Conservation (phyloP, 2,797 vertebrate genomes). For the Ctenosaura bakeri region DNA sequence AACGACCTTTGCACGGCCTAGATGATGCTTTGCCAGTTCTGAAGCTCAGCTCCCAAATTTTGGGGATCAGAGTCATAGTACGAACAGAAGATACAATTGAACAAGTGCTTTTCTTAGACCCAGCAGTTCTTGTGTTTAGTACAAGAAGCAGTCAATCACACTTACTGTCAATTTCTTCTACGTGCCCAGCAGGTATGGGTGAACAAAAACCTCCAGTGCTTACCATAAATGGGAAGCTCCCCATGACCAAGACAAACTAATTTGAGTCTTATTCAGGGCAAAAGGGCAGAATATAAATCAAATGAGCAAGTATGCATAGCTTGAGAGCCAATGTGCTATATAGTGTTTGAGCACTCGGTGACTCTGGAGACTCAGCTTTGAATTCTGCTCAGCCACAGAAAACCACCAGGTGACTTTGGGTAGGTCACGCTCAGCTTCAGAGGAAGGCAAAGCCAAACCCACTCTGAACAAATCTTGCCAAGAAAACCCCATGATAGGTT, state of each 20-base stretch:
- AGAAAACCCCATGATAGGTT: no score
- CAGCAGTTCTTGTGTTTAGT: neutral
- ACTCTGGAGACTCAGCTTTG: no score
- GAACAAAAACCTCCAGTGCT: neutral
- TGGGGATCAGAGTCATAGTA: no score
- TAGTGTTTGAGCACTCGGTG: no score
- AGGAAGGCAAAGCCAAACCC: no score
- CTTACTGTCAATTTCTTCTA: neutral
- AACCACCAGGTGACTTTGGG: no score
- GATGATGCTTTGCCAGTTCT: neutral
- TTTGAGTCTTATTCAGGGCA: neutral
- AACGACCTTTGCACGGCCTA: neutral
- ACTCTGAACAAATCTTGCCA: no score
- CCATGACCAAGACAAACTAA: neutral
- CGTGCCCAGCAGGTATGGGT: neutral
- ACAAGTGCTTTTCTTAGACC: neutral
- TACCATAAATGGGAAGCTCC: neutral
- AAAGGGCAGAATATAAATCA: neutral
- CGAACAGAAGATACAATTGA: neutral
- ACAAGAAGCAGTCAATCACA: neutral
- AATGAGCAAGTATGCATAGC: no score
- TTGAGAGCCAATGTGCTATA: no score
- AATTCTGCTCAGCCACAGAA: no score
- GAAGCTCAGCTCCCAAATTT: neutral
- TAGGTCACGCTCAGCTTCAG: neutral